Evolutionary conservation across 2,113 vertebrate genomes (phyloP).

Genomic region (Anthoscopus minutus): DNA sequence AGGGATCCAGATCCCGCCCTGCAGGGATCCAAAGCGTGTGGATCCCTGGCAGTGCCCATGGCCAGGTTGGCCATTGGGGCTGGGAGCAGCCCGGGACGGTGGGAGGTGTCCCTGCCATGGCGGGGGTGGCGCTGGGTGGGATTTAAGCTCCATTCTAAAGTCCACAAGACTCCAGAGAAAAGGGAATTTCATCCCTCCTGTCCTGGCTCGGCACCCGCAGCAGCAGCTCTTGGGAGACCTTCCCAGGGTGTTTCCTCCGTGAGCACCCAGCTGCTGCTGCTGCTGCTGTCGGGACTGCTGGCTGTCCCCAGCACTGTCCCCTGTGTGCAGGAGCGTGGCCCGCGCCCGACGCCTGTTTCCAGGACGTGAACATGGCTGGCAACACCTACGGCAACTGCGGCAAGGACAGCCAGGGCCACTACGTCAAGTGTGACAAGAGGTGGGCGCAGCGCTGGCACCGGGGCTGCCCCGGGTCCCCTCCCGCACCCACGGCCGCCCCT

Average conservation of each 20-base stretch:
- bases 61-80: rapidly evolving
- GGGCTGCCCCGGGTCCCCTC: neutral
- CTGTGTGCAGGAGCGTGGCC: constrained; percentile 79
- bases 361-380: constrained; percentile 84
- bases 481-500: rapidly evolving
- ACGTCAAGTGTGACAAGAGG: constrained; percentile 82
- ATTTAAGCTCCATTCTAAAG: neutral
- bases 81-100: neutral
- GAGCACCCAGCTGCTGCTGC: neutral
- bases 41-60: neutral
- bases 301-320: neutral
- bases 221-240: neutral
- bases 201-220: rapidly evolving
- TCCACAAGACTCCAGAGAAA: neutral
- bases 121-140: rapidly evolving
- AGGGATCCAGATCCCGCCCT: too few species aligned
- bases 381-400: constrained; percentile 90
- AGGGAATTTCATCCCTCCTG: neutral
- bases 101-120: neutral
- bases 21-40: too few species aligned
- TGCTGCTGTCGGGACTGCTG: rapidly evolving
- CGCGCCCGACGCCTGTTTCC: constrained; percentile 86
- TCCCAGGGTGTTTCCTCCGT: rapidly evolving
- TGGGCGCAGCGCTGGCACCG: neutral
- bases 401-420: constrained; percentile 77